Conservation (phyloP, 2,888 invertebrate species). For the Diachrysia chrysitis region DNA sequence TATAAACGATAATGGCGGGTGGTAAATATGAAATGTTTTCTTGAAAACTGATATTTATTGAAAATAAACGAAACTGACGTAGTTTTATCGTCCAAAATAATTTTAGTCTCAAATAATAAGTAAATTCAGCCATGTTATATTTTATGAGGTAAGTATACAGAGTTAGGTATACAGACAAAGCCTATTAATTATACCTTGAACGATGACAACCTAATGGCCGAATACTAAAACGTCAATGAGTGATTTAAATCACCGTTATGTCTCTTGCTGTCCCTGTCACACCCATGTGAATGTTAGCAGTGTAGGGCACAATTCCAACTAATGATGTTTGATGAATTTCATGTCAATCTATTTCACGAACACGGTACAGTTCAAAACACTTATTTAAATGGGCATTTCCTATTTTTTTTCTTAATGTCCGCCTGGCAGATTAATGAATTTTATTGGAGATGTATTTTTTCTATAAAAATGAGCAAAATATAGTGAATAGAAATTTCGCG, state of each 20-base stretch:
- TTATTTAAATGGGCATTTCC: too few relatives aligned
- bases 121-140: not conserved
- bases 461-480: too few relatives aligned
- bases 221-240: too few relatives aligned
- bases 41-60: not conserved
- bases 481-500: too few relatives aligned
- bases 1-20: slow-evolving; percentile 13
- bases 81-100: not conserved
- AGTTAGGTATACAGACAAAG: too few relatives aligned
- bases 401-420: too few relatives aligned
- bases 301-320: not conserved
- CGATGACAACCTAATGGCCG: not conserved
- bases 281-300: not conserved
- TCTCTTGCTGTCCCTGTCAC: too few relatives aligned
- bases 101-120: not conserved
- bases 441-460: too few relatives aligned
- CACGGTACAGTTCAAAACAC: too few relatives aligned
- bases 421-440: too few relatives aligned
- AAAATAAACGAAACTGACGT: not conserved
- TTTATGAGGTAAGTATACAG: too few relatives aligned
- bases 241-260: too few relatives aligned
- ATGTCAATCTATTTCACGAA: not conserved
- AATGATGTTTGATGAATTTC: not conserved
- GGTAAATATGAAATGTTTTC: slow-evolving; percentile 16
- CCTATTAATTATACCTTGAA: not conserved